Percentiles rank a stretch among this genome's conserved stretches.
These are phyloP conservation scores for Neodiprion fabricii DNA, from an alignment of 1,140 invertebrate genomes.

Conservation along the genomic window DNA sequence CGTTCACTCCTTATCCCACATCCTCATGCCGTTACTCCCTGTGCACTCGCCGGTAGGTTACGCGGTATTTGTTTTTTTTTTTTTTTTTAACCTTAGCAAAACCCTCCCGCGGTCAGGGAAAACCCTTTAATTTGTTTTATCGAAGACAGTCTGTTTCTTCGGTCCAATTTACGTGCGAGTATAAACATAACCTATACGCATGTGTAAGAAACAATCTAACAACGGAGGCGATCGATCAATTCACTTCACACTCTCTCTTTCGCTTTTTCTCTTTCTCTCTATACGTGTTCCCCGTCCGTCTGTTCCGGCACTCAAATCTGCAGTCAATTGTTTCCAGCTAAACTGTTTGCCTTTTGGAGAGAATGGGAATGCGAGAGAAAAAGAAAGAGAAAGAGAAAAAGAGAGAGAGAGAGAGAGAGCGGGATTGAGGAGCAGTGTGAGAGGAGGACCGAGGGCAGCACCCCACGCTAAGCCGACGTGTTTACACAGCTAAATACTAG, in stretches of 20 bases:
- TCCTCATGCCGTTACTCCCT: background rate
- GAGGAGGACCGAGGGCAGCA: no score
- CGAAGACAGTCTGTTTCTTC: no score
- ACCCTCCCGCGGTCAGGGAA: no score
- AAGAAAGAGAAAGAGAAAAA: no score
- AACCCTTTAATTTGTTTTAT: no score
- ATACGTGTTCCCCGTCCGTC: constrained; percentile 32
- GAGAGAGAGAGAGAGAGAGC: no score
- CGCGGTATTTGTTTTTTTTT: no score
- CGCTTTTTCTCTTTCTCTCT: background rate
- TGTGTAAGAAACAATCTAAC: background rate
- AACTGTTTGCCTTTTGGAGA: constrained; percentile 64
- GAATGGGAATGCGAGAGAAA: constrained; percentile 10
- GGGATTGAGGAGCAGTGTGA: no score
- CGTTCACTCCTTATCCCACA: background rate
- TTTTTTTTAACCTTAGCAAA: background rate
- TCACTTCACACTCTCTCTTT: background rate
- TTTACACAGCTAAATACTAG: constrained; percentile 2
- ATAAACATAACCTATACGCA: background rate
- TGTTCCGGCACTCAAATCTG: constrained; percentile 54
- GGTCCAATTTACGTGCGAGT: background rate
- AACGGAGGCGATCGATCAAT: background rate
- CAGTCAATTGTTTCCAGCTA: constrained; percentile 65
- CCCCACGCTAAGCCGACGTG: background rate
- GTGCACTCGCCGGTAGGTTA: constrained; percentile 23